phyloP scores from a whole-genome alignment of 1,140 invertebrate genomes.

The Hyphantria cunea region DNA sequence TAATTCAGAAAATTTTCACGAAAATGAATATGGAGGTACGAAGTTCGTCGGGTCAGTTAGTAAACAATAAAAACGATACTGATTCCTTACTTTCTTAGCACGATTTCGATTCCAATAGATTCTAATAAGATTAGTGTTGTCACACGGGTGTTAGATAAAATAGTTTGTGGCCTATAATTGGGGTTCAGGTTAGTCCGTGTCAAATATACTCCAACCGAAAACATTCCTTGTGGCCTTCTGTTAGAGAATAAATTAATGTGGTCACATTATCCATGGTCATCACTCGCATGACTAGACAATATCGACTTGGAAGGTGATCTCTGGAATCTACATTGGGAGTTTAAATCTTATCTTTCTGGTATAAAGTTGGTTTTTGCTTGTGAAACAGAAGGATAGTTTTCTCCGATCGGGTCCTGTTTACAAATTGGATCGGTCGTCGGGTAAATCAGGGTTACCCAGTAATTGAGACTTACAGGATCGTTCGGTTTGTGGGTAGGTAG shows the following conservation, averaged over 20 bases:
- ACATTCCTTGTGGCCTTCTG: slow-evolving; percentile 32
- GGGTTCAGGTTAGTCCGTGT: slow-evolving; percentile 54
- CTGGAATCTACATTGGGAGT: not conserved
- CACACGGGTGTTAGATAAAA: slow-evolving; percentile 78
- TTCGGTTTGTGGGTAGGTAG: slow-evolving; percentile 64
- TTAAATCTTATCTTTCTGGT: slow-evolving; percentile 22
- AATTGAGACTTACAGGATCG: slow-evolving; percentile 79
- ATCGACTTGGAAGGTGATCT: slow-evolving; percentile 69
- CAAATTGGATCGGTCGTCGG: slow-evolving; percentile 77
- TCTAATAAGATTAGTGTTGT: slow-evolving; percentile 79
- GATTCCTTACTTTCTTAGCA: slow-evolving; percentile 41
- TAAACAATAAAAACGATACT: not conserved
- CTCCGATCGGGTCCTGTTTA: slow-evolving; percentile 71
- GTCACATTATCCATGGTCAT: slow-evolving; percentile 61
- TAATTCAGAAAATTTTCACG: too few relatives aligned
- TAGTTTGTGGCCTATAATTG: slow-evolving; percentile 81
- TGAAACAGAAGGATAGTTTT: slow-evolving; percentile 51
- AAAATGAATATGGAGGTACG: too few relatives aligned
- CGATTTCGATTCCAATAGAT: slow-evolving; percentile 79
- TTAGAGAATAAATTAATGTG: slow-evolving; percentile 44
- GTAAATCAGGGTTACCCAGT: slow-evolving; percentile 75
- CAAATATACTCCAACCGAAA: slow-evolving; percentile 31
- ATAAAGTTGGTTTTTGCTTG: slow-evolving; percentile 39
- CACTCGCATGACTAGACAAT: slow-evolving; percentile 79
- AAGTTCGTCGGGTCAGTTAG: too few relatives aligned